phyloP scores from a whole-genome alignment of 2,797 vertebrate genomes.

The Lindbergichthys nudifrons region DNA sequence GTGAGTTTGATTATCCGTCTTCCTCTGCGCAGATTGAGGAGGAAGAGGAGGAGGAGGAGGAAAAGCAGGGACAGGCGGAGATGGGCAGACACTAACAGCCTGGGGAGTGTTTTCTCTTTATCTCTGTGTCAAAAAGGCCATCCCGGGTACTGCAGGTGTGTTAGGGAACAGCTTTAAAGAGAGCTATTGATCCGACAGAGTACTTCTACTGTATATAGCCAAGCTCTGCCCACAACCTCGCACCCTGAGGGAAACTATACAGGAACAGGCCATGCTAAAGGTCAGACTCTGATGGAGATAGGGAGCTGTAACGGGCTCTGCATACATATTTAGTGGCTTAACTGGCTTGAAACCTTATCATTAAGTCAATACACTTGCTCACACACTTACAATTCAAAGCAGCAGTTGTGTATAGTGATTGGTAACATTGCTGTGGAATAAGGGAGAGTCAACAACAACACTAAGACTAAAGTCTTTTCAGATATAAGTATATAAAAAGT shows the following conservation, averaged over 20 bases:
- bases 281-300: constrained; percentile 69
- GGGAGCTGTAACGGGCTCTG: constrained; percentile 44
- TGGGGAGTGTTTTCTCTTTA: constrained; percentile 78
- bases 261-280: constrained; percentile 68
- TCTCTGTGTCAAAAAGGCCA: constrained; percentile 81
- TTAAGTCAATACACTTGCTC: constrained; percentile 38
- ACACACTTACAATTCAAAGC: constrained; percentile 33
- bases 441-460: constrained; percentile 8
- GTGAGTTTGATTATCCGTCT: constrained; percentile 77
- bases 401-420: constrained; percentile 14
- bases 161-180: constrained; percentile 73
- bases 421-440: constrained; percentile 5
- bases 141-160: constrained; percentile 76
- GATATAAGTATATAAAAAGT: constrained; percentile 1
- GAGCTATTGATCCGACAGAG: constrained; percentile 78
- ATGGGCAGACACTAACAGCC: constrained; percentile 72
- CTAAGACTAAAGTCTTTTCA: neutral
- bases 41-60: constrained; percentile 24
- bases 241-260: constrained; percentile 73
- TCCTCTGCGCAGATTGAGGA: constrained; percentile 43
- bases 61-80: constrained; percentile 37
- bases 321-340: constrained; percentile 62
- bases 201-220: constrained; percentile 74
- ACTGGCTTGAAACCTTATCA: constrained; percentile 51
- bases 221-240: constrained; percentile 66